Base-by-base conservation (phyloP, 2,113 vertebrate species). In the Pheucticus melanocephalus region DNA sequence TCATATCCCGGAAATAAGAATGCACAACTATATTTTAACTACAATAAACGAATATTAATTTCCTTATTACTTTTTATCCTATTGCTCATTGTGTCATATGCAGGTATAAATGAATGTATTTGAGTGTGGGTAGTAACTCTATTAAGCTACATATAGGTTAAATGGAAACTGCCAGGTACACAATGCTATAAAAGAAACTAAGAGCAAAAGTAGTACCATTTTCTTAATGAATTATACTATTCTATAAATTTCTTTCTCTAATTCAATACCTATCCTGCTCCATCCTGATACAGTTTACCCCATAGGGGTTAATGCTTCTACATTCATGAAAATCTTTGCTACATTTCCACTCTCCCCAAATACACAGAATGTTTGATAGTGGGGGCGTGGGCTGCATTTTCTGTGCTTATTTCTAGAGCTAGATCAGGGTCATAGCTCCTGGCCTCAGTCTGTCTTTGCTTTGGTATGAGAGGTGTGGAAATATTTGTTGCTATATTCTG, bases 351-450 rank as follows among this genome's bases (percentile, higher is more conserved):
- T 86, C 28, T 71, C 3, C 12, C 40, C 16, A 65, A 63, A 76
- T 28, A 25, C 10, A 19, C 3, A 4, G 9, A 37, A 7, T 11
- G 5, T n/a, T 83, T 69, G 25, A 14, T 24, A 22, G 21, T 2
- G 1, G 15, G 2, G 4, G 1, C 0, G 0, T 18, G 17, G 23
- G 39, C 56, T 73, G 16, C 16, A 2, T 68, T 80, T 39, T 86
- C 10, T 64, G 11, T 35, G 44, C 31, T 37, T 39, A 48, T 70
- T 92, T 83, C 22, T 76, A 30, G 23, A 25, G 9, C 23, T 63
- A 37, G 19, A 42, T 44, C 61, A 69, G 16, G 31, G 12, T 68
- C 71, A 31, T 17, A 35, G 6, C 5, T 91, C 70, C 31, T 69
- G 44, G 18, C 56, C 10, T 66, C 40, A 31, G 0, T 48, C 3